Evolutionary conservation across 2,888 invertebrate species (phyloP).

Genomic region (Dicyrtoma fusca): DNA sequence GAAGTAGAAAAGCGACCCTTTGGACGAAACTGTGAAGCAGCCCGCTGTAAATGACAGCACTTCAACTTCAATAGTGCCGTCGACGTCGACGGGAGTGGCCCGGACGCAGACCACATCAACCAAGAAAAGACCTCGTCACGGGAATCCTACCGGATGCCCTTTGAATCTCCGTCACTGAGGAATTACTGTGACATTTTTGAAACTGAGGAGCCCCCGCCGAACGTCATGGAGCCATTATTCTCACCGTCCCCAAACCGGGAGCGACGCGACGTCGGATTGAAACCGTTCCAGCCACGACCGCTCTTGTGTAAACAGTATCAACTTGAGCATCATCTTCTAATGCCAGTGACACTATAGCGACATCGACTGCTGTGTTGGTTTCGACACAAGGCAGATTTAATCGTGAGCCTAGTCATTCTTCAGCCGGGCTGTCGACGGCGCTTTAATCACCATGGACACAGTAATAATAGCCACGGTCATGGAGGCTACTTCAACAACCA

Average conservation of each 20-base stretch:
- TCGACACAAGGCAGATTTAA: conserved; percentile 68
- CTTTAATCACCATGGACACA: conserved; percentile 44
- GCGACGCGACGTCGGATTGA: conserved; percentile 11
- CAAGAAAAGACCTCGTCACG: conserved; percentile 10
- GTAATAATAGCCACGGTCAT: conserved; percentile 36
- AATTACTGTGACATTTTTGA: conserved; percentile 45
- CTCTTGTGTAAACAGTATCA: neutral
- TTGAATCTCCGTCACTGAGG: conserved; percentile 50
- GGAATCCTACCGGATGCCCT: conserved; percentile 32
- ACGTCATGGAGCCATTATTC: conserved; percentile 52
- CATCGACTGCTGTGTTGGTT: conserved; percentile 23
- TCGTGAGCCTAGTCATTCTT: conserved; percentile 88
- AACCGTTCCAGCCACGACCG: neutral
- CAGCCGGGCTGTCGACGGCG: conserved; percentile 69
- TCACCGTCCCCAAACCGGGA: conserved; percentile 53
- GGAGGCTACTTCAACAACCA: too few species aligned
- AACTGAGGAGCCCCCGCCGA: conserved; percentile 36
- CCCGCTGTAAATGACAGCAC: too few species aligned
- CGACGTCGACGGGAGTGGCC: too few species aligned
- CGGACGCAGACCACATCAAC: too few species aligned
- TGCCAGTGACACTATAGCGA: neutral
- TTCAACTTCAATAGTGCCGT: too few species aligned
- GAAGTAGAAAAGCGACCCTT: too few species aligned
- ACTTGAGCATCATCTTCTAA: neutral
- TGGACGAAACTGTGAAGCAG: too few species aligned